phyloP scores from a whole-genome alignment of 2,113 vertebrate species.

The Rousettus leschenaultii region DNA sequence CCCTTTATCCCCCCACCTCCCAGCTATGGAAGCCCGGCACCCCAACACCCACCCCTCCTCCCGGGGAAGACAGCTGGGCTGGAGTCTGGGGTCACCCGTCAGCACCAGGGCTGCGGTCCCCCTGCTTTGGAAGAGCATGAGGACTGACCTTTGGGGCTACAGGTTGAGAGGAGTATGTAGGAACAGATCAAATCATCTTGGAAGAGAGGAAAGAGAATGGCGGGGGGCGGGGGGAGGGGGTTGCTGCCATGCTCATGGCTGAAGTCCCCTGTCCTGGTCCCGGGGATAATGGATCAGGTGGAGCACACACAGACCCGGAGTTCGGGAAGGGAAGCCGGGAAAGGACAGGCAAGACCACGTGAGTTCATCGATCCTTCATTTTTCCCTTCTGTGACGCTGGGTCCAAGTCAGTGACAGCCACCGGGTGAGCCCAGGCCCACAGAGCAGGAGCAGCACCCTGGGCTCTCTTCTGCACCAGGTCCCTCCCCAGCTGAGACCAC shows the following conservation, averaged over 20 bases:
- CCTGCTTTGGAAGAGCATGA: not conserved
- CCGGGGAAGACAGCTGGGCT: not conserved
- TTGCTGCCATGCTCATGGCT: not conserved
- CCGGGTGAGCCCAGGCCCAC: not conserved
- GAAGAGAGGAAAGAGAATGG: not conserved
- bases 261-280: not conserved
- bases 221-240: not conserved
- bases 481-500: not conserved
- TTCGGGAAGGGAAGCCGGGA: not conserved
- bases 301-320: not conserved
- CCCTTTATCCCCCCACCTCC: not conserved
- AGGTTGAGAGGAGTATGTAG: fast-evolving
- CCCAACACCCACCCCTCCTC: not conserved
- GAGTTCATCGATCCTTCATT: conserved; percentile 33
- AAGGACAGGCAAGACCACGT: not conserved
- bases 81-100: not conserved
- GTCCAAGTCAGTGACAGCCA: not conserved
- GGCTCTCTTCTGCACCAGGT: too few species aligned
- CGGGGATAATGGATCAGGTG: not conserved
- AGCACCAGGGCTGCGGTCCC: not conserved
- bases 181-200: not conserved
- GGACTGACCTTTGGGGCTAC: not conserved
- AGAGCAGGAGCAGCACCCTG: fast-evolving
- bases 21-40: not conserved
- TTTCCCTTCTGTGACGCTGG: not conserved